phyloP scores from a whole-genome alignment of 92 coral and sea anemone species.

The Zoanthus solanderi region DNA sequence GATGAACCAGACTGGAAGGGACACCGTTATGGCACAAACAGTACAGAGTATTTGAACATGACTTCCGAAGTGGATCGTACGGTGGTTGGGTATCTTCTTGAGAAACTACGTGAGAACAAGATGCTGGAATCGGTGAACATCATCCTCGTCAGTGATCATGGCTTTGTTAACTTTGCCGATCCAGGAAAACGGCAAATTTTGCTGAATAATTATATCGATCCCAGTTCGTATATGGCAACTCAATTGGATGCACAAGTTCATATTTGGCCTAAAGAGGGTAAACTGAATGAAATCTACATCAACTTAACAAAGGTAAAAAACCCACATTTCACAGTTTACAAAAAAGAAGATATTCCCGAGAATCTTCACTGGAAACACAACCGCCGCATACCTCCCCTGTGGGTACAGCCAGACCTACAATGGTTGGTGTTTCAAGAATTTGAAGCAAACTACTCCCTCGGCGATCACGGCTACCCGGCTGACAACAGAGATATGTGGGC shows the following conservation, averaged over 20 bases:
- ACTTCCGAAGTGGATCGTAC: conserved; percentile 67
- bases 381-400: conserved; percentile 90
- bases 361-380: conserved; percentile 85
- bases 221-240: conserved; percentile 46
- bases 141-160: conserved; percentile 80
- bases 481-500: conserved; percentile 42
- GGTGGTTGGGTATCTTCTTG: conserved; percentile 66
- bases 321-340: conserved; percentile 59
- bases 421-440: conserved; percentile 65
- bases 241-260: conserved; percentile 41
- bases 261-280: conserved; percentile 71
- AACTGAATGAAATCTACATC: conserved; percentile 55
- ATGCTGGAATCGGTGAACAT: conserved; percentile 73
- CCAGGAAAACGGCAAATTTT: conserved; percentile 11
- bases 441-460: conserved; percentile 54
- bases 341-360: conserved; percentile 78
- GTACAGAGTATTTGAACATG: conserved; percentile 51
- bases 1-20: conserved; percentile 82
- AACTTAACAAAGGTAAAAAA: conserved; percentile 49
- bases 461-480: conserved; percentile 69
- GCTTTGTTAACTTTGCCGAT: conserved; percentile 61
- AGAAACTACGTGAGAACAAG: conserved; percentile 51
- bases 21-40: conserved; percentile 59
- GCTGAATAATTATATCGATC: conserved; percentile 40
- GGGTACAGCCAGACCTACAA: conserved; percentile 74